These are phyloP conservation scores for Meteorus colon DNA, from an alignment of 2,888 invertebrate genomes.

Conservation along the genomic window DNA sequence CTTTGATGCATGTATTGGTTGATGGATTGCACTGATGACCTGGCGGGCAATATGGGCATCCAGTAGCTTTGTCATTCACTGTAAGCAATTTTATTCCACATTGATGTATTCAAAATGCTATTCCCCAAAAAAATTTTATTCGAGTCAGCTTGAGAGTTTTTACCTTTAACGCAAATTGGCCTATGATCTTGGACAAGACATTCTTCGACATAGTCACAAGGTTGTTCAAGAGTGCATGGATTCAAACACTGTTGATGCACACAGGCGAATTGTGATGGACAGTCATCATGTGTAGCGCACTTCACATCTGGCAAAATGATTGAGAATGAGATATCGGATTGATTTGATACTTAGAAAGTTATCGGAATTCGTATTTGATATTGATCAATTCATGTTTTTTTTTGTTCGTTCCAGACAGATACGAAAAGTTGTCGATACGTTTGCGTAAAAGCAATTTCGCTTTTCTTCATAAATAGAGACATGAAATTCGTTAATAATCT, in stretches of 20 bases:
- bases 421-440: not conserved
- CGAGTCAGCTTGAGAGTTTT: constrained; percentile 42
- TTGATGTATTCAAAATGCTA: not conserved
- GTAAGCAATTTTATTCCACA: constrained; percentile 29
- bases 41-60: constrained; percentile 81
- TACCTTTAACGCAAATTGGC: constrained; percentile 88
- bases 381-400: not conserved
- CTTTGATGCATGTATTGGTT: constrained; percentile 88
- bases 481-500: constrained; percentile 7
- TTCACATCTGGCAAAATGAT: constrained; percentile 79
- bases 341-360: not conserved
- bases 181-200: constrained; percentile 89
- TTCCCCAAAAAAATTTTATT: not conserved
- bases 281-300: constrained; percentile 87
- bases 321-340: not conserved
- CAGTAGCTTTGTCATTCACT: constrained; percentile 53
- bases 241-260: constrained; percentile 86
- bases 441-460: not conserved
- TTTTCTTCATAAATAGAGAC: constrained; percentile 9
- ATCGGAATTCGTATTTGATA: not conserved
- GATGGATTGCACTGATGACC: constrained; percentile 86
- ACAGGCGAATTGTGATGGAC: constrained; percentile 85
- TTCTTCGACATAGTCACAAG: constrained; percentile 84
- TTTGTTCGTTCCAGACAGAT: not conserved
- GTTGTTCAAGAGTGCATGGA: constrained; percentile 85